phyloP scores from a whole-genome alignment of 1,140 invertebrate genomes.

The Dreissena polymorpha region DNA sequence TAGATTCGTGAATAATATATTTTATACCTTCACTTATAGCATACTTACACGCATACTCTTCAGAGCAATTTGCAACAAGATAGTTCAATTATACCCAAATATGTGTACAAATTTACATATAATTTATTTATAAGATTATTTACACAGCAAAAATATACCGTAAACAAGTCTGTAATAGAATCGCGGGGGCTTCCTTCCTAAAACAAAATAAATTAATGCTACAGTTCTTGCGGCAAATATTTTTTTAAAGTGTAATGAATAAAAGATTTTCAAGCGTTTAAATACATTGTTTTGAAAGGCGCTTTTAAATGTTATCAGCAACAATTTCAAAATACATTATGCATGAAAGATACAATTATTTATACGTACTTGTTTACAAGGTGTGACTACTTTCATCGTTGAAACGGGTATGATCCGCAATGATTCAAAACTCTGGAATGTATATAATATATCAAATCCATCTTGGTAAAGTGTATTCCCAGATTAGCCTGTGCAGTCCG shows the following conservation, averaged over 20 bases:
- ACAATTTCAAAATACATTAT: not conserved
- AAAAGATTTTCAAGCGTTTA: not conserved
- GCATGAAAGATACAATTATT: not conserved
- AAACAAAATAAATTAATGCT: not conserved
- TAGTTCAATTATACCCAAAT: not conserved
- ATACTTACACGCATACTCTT: not conserved
- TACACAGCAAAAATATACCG: not conserved
- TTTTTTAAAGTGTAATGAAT: not conserved
- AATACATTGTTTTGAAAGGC: not conserved
- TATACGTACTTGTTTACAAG: not conserved
- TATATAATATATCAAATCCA: too few relatives aligned
- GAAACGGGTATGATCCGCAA: slow-evolving; percentile 20
- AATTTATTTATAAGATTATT: not conserved
- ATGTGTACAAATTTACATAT: not conserved
- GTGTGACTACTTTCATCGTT: not conserved
- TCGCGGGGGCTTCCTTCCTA: not conserved
- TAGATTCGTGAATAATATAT: not conserved
- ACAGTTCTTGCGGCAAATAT: not conserved
- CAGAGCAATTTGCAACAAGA: not conserved
- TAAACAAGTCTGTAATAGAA: slow-evolving; percentile 9
- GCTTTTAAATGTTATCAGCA: not conserved
- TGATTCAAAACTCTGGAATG: slow-evolving; percentile 18
- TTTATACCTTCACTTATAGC: not conserved
- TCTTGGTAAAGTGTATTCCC: too few relatives aligned
- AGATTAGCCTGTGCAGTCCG: too few relatives aligned